phyloP scores from a whole-genome alignment of 2,797 vertebrate species.

The Pelodytes ibericus region DNA sequence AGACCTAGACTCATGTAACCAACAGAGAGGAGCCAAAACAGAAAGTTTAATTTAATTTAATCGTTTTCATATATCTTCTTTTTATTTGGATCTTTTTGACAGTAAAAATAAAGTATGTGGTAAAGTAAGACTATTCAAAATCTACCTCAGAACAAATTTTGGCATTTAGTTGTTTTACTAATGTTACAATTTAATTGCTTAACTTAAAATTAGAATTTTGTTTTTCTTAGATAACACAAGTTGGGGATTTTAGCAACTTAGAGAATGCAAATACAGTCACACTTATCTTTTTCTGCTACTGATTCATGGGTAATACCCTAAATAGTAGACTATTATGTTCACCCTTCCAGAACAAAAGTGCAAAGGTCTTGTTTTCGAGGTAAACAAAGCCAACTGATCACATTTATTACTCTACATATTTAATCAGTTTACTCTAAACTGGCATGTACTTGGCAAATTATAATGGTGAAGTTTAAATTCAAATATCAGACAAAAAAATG shows the following conservation, averaged over 20 bases:
- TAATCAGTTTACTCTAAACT: slow-evolving; percentile 1
- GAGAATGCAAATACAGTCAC: slow-evolving; percentile 35
- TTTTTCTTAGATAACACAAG: slow-evolving; percentile 17
- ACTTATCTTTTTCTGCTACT: slow-evolving; percentile 53
- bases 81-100: no score
- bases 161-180: no score
- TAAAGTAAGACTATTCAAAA: no score
- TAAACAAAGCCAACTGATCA: slow-evolving; percentile 43
- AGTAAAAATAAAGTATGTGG: no score
- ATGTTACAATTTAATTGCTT: slow-evolving; percentile 49
- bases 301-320: slow-evolving; percentile 55
- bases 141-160: no score
- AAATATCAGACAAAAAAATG: slow-evolving; percentile 4
- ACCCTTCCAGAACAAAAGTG: slow-evolving; percentile 55
- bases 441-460: slow-evolving; percentile 24
- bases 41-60: no score
- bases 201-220: slow-evolving; percentile 49
- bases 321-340: slow-evolving; percentile 49
- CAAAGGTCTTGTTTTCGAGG: slow-evolving; percentile 43
- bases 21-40: no score
- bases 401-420: no score
- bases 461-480: neutral
- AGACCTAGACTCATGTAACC: no score
- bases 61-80: no score
- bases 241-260: slow-evolving; percentile 49